These are phyloP conservation scores for Cochlearius cochlearius DNA, from an alignment of 2,113 vertebrate genomes.

Conservation along the genomic window DNA sequence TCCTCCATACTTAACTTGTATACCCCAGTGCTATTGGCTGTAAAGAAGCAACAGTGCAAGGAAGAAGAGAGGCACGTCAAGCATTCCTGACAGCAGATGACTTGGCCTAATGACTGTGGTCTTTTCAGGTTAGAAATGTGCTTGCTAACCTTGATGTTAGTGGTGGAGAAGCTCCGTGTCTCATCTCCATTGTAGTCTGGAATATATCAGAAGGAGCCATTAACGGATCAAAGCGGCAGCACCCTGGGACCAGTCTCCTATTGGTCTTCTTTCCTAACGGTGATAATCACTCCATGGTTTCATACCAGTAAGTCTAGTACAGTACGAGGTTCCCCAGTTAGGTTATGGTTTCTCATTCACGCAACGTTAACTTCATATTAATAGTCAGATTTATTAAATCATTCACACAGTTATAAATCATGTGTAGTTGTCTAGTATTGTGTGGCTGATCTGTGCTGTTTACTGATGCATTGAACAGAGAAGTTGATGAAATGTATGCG, in stretches of 20 bases:
- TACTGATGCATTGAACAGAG: background rate
- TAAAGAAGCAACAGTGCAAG: background rate
- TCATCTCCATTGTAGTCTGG: background rate
- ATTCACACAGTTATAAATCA: background rate
- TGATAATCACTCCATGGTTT: background rate
- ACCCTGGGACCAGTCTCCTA: background rate
- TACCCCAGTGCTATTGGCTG: background rate
- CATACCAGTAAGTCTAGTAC: background rate
- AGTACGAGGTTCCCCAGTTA: background rate
- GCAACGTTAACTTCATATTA: background rate
- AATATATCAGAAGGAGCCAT: background rate
- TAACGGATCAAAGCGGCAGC: background rate
- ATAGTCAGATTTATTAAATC: background rate
- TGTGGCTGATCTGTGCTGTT: background rate
- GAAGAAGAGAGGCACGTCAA: background rate
- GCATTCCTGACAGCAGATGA: background rate
- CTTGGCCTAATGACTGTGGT: background rate
- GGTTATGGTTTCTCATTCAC: background rate
- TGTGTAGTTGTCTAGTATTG: background rate
- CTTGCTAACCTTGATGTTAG: background rate
- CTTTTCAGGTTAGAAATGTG: background rate
- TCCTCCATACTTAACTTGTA: background rate
- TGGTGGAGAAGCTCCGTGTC: background rate
- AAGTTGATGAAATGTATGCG: background rate
- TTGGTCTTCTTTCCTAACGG: background rate